phyloP scores from a whole-genome alignment of 23 tunicate species.

The Aplidium turbinatum region DNA sequence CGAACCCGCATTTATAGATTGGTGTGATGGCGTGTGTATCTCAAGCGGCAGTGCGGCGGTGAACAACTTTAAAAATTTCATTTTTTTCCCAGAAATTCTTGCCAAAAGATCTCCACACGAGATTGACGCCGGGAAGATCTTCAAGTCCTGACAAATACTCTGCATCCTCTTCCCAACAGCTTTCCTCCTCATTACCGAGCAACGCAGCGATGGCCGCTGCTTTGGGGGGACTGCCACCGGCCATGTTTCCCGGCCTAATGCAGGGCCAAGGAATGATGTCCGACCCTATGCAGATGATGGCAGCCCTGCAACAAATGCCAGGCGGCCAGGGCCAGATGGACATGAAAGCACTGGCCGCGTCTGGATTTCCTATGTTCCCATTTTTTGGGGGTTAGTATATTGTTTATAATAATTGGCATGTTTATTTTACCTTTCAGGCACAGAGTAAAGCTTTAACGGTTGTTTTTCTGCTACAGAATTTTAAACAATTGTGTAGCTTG shows the following conservation, averaged over 20 bases:
- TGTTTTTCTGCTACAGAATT: too few species aligned
- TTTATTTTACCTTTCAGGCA: neutral
- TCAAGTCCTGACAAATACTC: conserved; percentile 31
- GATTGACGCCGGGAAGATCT: conserved; percentile 46
- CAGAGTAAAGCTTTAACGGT: too few species aligned
- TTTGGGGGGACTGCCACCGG: conserved; percentile 47
- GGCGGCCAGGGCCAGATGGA: conserved; percentile 62
- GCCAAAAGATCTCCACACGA: conserved; percentile 65
- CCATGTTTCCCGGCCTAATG: conserved; percentile 64
- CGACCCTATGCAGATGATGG: conserved; percentile 72
- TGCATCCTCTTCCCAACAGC: conserved; percentile 23
- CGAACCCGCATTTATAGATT: too few species aligned
- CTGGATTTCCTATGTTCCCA: conserved; percentile 67
- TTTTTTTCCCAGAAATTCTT: conserved; percentile 61
- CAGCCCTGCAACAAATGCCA: conserved; percentile 65
- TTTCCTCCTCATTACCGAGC: conserved; percentile 15
- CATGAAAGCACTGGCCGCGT: conserved; percentile 52
- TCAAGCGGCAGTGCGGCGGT: too few species aligned
- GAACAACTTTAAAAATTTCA: neutral
- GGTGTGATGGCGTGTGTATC: too few species aligned
- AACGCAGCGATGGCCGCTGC: conserved; percentile 57
- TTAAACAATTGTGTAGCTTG: too few species aligned
- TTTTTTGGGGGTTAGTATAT: conserved; percentile 71
- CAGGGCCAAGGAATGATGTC: conserved; percentile 68
- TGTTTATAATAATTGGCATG: too few species aligned